Base-by-base conservation (phyloP, 1,140 invertebrate species). In the Gonatopus flavifemur region DNA sequence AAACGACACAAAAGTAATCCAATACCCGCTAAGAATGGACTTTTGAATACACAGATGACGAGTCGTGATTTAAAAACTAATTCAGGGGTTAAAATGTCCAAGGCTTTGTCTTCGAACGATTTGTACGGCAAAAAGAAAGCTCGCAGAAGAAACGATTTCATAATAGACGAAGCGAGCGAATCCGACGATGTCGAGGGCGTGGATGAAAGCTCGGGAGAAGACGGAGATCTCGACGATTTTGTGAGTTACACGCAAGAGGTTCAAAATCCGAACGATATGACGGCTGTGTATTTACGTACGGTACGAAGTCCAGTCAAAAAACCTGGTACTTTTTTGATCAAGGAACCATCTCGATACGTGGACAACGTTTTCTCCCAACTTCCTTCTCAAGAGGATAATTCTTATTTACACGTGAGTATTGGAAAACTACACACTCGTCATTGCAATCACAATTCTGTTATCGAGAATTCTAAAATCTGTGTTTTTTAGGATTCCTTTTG, bases 241-340 rank as follows among this genome's bases (percentile, higher is more conserved):
- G 60, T 78, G 0, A 78, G 73, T 46, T 59, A 77, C 21, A 67
- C 72, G 1, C 76, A 78, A 43, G 66, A 79, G 24, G 55, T 69
- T 5, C 66, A 76, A 4, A 72, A 76, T 35, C 24, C 64, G 21
- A 51, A 75, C 9, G 76, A 84, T 49, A 81, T 84, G 75, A 70
- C 80, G 20, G 81, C 76, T 3, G 74, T 82, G 50, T 87, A 87
- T 64, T 62, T 87, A 16, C 80, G 80, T 50, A 82, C 82, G 15
- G 57, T 82, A 2, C 83, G 72, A 21, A 72, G 72, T 44, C 72
- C 70, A 1, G 2, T 36, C 0, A 54, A 44, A 28, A 43, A 12
- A 40, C 28, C 41, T 1, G 54, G 58, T 0, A 55, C 40, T 5
- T 76, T 71, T 40, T 2, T 65, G 30, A 55, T 76, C 3, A 67